A percentile compares a stretch with the other conserved stretches of the same genome.
These are phyloP conservation scores for Myoxocephalus aenaeus DNA, from an alignment of 2,797 vertebrate genomes.

Conservation along the genomic window DNA sequence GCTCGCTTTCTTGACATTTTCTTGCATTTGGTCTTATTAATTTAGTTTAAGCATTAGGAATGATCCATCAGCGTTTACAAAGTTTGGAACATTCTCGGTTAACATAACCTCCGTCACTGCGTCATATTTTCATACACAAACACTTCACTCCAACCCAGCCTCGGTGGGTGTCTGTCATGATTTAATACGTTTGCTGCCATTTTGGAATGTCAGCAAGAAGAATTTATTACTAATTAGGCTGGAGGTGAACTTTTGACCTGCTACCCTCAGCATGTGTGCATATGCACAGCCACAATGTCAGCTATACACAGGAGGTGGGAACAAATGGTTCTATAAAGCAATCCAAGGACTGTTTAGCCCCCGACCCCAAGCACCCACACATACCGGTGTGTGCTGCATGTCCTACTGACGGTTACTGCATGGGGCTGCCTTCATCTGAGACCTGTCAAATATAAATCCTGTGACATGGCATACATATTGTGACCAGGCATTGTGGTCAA, in stretches of 20 bases:
- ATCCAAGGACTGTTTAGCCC: slow-evolving; percentile 3
- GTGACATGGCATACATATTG: too few relatives aligned
- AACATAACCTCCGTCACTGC: too few relatives aligned
- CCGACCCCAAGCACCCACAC: neutral
- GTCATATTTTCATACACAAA: neutral
- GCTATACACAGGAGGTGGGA: slow-evolving; percentile 23
- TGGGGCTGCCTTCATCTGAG: too few relatives aligned
- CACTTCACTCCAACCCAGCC: neutral
- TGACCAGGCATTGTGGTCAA: too few relatives aligned
- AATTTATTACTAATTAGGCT: slow-evolving; percentile 75
- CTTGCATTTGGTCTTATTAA: too few relatives aligned
- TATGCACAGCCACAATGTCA: slow-evolving; percentile 41
- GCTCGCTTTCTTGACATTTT: too few relatives aligned
- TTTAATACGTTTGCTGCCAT: slow-evolving; percentile 67
- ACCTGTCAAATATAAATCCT: too few relatives aligned
- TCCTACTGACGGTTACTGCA: too few relatives aligned
- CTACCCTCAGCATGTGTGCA: slow-evolving; percentile 26
- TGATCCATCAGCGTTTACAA: too few relatives aligned
- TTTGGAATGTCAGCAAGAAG: slow-evolving; percentile 65
- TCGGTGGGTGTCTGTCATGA: slow-evolving; percentile 22
- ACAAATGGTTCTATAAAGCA: slow-evolving; percentile 13
- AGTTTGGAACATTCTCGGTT: too few relatives aligned
- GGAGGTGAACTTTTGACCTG: slow-evolving; percentile 67
- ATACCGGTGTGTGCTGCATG: too few relatives aligned
- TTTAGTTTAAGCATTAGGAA: too few relatives aligned